A percentile compares a stretch with the other conserved stretches of the same genome.
Conservation (phyloP, 2,888 invertebrate species). For the Apeira syringaria region DNA sequence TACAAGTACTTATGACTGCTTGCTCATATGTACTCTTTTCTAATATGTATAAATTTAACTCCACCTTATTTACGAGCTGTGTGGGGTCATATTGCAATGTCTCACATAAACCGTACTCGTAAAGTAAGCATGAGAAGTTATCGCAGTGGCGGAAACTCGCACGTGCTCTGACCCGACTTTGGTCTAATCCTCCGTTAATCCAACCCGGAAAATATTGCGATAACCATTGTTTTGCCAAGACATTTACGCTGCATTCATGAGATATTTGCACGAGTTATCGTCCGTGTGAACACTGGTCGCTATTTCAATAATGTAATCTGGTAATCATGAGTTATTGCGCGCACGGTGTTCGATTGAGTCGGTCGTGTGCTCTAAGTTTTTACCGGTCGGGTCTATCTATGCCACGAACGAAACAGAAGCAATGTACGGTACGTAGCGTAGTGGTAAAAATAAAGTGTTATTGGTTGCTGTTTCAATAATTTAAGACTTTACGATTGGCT, state of each 20-base stretch:
- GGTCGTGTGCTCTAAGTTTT: conserved; percentile 23
- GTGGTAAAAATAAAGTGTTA: conserved; percentile 26
- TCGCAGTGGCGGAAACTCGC: conserved; percentile 57
- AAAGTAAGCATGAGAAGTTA: conserved; percentile 41
- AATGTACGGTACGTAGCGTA: conserved; percentile 24
- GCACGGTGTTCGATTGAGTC: conserved; percentile 39
- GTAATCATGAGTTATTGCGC: conserved; percentile 49
- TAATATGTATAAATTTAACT: conserved; percentile 5
- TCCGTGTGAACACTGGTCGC: conserved; percentile 53
- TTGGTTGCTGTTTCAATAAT: too few relatives aligned
- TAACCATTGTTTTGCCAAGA: conserved; percentile 69
- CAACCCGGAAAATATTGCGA: conserved; percentile 71
- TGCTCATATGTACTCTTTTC: background rate
- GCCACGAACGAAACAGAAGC: conserved; percentile 15
- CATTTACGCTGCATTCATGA: conserved; percentile 61
- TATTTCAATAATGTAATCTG: conserved; percentile 64
- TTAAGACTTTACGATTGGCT: too few relatives aligned
- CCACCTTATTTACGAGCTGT: conserved; percentile 10
- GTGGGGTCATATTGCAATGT: conserved; percentile 12
- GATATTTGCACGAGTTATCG: conserved; percentile 68
- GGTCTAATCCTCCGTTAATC: conserved; percentile 70
- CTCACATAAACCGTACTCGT: conserved; percentile 17
- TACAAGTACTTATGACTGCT: too few relatives aligned
- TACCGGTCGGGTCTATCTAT: conserved; percentile 9
- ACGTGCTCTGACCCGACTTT: conserved; percentile 55